Percentiles rank a stretch among this genome's conserved stretches.
Conservation (phyloP, 2,797 vertebrate species). For the Chelmon rostratus region DNA sequence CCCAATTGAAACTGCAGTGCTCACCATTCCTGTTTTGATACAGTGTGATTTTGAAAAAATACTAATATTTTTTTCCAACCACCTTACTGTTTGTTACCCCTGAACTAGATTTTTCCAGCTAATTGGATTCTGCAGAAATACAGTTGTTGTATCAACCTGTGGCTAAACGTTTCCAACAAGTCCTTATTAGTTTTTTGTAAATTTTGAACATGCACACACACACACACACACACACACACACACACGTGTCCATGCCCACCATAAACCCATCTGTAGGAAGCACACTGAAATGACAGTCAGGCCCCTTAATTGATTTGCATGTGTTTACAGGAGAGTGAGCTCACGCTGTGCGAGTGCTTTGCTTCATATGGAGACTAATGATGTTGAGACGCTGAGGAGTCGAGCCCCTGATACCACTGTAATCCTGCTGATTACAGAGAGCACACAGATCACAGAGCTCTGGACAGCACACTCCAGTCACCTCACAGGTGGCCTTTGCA, state of each 20-base stretch:
- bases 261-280: constrained; percentile 40
- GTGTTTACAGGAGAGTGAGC: constrained; percentile 71
- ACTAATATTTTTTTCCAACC: too few species aligned
- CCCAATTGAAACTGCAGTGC: too few species aligned
- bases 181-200: constrained; percentile 29
- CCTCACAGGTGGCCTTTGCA: constrained; percentile 58
- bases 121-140: constrained; percentile 50
- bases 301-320: constrained; percentile 69
- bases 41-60: background rate
- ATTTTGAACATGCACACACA: background rate
- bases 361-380: constrained; percentile 75
- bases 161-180: constrained; percentile 51
- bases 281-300: constrained; percentile 50
- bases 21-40: background rate
- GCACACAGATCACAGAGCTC: constrained; percentile 64
- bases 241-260: background rate
- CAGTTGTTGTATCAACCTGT: constrained; percentile 26
- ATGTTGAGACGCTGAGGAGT: constrained; percentile 54
- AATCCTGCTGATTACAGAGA: constrained; percentile 74
- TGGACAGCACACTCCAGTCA: constrained; percentile 51
- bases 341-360: constrained; percentile 71
- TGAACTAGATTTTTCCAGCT: constrained; percentile 48
- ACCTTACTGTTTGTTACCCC: constrained; percentile 27
- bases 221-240: background rate
- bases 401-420: constrained; percentile 69